Base-by-base conservation (phyloP, 2,113 vertebrate species). In the Eupsittula cactorum region DNA sequence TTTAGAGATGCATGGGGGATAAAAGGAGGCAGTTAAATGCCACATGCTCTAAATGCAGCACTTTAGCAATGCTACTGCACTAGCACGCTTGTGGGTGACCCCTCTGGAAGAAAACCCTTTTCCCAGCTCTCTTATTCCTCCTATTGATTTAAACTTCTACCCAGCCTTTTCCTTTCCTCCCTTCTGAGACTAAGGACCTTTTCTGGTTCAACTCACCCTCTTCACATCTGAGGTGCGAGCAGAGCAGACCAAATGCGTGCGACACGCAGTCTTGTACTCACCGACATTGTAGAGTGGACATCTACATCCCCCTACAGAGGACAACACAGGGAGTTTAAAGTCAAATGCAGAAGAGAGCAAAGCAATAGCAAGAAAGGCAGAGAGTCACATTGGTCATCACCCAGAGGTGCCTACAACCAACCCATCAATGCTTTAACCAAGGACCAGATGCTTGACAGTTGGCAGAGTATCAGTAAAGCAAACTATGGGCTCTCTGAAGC, bases 251-350 rank as follows among this genome's bases (percentile, higher is more conserved):
- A 47, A 63, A 78, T 3, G 76, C 7, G 11, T 41, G 1, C 7
- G 33, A 76, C 42, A 23, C 52, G 14, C 79, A 23, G 68, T 37
- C 41, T 78, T 24, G 94, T 71, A 98, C 97, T 98, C 96, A 98
- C 97, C 97, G 98, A 97, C 94, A 98, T 96, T 57, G 97, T 97
- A 25, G 98, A 97, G 93, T 98, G 98, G 90, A 97, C 94, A 90
- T 97, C 82, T n/a, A 92, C 83, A 44, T 74, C 70, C 92, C 96
- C 97, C 98, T 98, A 96, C 49, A 80, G 94, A 96, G 90, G 70
- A 97, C 94, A 98, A 94, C 90, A 93, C 93, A 94, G 96, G 89
- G 91, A 96, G 33, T 64, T 49, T 50, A 86, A 27, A 95, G 83
- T 83, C 82, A 96, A 10, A 81, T 10, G 49, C 81, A 20, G 49